Evolutionary conservation across 2,888 invertebrate genomes (phyloP), one percentile per base, ranked within the genome.

Genomic region (Chelonus formosanus): DNA sequence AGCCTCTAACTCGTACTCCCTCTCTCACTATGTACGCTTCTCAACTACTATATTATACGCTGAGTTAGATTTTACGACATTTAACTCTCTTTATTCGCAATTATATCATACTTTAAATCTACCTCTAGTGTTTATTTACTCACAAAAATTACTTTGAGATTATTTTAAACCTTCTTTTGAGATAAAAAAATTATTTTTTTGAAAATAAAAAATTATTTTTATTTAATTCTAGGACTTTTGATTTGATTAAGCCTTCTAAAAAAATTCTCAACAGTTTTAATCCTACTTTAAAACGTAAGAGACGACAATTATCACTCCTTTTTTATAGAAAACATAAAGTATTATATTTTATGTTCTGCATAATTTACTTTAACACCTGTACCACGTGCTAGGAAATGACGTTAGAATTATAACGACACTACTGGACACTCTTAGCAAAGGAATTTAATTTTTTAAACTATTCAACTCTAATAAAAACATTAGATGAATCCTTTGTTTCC

Each of bases 311-410:
- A 20, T 20, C 20, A 20, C 20, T 20, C 20, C 20, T 20, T 20
- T 20, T 20, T n/a, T 56, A 10, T 54, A 10, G 10, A 45, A 45
- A 40, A 45, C 20, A 54, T 55, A 50, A 32, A 56, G n/a, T 2
- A 20, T 20, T 20, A 20, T 2, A 20, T 20, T 20, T 20, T 20
- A 20, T 20, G 20, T 20, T 20, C 20, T 20, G 20, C 20, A 20
- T 20, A 20, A 20, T 20, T 20, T 20, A 20, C 20, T 20, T 20
- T 20, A 63, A 72, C 82, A 81, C 81, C 80, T 81, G 80, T 65
- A 73, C 67, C 82, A 81, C 80, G 82, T 82, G 81, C 76, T 80
- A 75, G 82, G 81, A 81, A 80, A 77, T 78, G 68, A 76, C 74
- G 74, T 36, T 36, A 40, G 53, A 61, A 34, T 47, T n/a, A 34